These are phyloP conservation scores for Nasalis larvatus DNA, from an alignment of 2,113 vertebrate species.

Conservation along the genomic window DNA sequence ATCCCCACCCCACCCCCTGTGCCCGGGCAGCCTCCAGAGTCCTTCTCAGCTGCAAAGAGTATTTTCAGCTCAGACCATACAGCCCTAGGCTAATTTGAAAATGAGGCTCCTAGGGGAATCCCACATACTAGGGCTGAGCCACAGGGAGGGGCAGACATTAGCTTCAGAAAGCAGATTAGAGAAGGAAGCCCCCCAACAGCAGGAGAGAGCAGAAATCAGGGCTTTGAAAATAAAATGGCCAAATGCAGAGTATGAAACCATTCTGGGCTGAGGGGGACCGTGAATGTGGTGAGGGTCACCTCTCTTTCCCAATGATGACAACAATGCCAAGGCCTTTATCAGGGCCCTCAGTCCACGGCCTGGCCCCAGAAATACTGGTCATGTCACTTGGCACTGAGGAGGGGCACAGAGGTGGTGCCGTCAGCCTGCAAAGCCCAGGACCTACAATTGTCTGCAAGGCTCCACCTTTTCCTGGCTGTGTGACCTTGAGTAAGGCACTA, in stretches of 20 bases:
- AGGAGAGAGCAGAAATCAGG: background rate
- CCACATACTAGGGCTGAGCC: background rate
- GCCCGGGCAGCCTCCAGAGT: background rate
- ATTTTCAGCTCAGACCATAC: background rate
- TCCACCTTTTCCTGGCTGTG: background rate
- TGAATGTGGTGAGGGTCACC: no score
- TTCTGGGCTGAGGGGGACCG: fast-evolving
- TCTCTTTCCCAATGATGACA: background rate
- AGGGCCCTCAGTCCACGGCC: no score
- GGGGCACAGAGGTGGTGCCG: fast-evolving
- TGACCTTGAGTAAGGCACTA: background rate
- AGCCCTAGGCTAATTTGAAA: background rate
- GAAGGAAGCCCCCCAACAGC: no score
- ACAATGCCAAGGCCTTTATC: background rate
- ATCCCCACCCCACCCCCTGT: background rate
- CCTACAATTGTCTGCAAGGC: background rate
- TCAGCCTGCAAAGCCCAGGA: background rate
- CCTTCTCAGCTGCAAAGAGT: background rate
- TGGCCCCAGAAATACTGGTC: background rate
- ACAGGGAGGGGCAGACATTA: fast-evolving
- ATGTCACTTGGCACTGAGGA: background rate
- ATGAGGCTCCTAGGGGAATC: background rate
- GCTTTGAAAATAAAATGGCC: background rate
- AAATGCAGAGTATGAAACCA: background rate
- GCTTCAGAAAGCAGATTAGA: background rate